Conservation (phyloP, 2,113 vertebrate species). For the Apistogramma diplotaenia region DNA sequence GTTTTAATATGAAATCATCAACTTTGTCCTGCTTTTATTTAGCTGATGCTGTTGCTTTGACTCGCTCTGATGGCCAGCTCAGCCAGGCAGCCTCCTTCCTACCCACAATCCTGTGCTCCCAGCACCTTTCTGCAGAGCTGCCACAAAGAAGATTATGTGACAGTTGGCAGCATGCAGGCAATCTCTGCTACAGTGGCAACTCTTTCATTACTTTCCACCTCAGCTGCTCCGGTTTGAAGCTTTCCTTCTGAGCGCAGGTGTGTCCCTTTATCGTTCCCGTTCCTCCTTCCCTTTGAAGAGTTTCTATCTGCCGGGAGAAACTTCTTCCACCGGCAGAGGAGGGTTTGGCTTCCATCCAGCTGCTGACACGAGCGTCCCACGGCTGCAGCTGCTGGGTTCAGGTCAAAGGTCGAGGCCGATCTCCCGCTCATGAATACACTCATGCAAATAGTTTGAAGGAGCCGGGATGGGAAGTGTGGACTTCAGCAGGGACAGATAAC, state of each 20-base stretch:
- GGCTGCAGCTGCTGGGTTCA: conserved; percentile 28
- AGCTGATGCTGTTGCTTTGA: conserved; percentile 9
- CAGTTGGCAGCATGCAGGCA: conserved; percentile 21
- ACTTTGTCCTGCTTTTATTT: conserved; percentile 30
- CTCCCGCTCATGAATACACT: conserved; percentile 40
- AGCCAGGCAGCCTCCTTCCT: conserved; percentile 27
- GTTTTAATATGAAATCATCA: conserved; percentile 31
- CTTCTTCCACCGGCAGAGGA: conserved; percentile 5
- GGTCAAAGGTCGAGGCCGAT: conserved; percentile 47
- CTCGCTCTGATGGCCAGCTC: conserved; percentile 18
- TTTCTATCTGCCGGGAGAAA: conserved; percentile 6
- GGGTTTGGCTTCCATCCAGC: conserved; percentile 35
- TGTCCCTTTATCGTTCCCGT: no score
- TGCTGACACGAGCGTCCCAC: conserved; percentile 41
- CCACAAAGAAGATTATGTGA: conserved; percentile 45
- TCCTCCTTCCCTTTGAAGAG: conserved; percentile 4
- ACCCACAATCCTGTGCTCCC: conserved; percentile 58
- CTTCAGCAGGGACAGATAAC: conserved; percentile 52
- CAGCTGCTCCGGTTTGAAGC: neutral
- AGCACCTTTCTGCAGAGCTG: conserved; percentile 26
- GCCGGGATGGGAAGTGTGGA: conserved; percentile 20
- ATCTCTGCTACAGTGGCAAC: neutral
- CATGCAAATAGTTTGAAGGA: neutral
- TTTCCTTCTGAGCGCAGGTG: no score
- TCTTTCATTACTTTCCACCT: conserved; percentile 14